These are phyloP conservation scores for Pseudomugil gertrudae DNA, from an alignment of 2,797 vertebrate genomes.

Conservation along the genomic window DNA sequence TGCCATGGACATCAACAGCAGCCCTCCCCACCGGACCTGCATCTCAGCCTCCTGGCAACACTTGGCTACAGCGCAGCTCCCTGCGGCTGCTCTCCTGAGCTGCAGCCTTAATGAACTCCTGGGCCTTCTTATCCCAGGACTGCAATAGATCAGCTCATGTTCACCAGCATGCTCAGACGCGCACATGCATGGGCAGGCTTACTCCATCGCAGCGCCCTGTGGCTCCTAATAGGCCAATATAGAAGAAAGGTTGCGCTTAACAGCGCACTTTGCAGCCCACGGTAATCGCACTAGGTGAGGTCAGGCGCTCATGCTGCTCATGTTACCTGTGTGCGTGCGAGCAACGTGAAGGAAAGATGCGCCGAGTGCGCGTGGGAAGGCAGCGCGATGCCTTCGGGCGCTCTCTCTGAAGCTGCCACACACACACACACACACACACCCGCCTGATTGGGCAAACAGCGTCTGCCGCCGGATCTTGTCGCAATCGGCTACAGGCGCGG, in stretches of 20 bases:
- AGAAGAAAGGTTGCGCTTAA: conserved; percentile 72
- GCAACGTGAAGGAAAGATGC: conserved; percentile 54
- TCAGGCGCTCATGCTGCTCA: conserved; percentile 53
- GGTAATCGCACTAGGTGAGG: conserved; percentile 61
- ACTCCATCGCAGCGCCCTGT: conserved; percentile 58
- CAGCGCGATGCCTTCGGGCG: conserved; percentile 66
- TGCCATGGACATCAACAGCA: conserved; percentile 81
- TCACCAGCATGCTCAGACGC: conserved; percentile 50
- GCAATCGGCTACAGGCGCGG: conserved; percentile 60
- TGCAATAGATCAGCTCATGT: conserved; percentile 61
- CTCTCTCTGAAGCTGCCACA: conserved; percentile 75
- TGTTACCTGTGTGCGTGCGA: conserved; percentile 62
- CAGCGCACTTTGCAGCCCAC: conserved; percentile 54
- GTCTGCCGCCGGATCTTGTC: conserved; percentile 71
- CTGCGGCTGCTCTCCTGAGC: conserved; percentile 78
- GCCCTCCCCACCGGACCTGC: conserved; percentile 70
- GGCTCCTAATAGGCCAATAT: conserved; percentile 74
- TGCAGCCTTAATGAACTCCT: conserved; percentile 79
- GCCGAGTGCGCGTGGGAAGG: conserved; percentile 69
- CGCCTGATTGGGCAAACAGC: conserved; percentile 73
- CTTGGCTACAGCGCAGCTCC: conserved; percentile 71
- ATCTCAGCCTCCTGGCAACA: conserved; percentile 80
- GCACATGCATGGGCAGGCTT: conserved; percentile 56
- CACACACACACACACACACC: conserved; percentile 48
- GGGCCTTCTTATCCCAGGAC: conserved; percentile 74